phyloP scores from a whole-genome alignment of 2,888 invertebrate genomes.

The Meganola albula region DNA sequence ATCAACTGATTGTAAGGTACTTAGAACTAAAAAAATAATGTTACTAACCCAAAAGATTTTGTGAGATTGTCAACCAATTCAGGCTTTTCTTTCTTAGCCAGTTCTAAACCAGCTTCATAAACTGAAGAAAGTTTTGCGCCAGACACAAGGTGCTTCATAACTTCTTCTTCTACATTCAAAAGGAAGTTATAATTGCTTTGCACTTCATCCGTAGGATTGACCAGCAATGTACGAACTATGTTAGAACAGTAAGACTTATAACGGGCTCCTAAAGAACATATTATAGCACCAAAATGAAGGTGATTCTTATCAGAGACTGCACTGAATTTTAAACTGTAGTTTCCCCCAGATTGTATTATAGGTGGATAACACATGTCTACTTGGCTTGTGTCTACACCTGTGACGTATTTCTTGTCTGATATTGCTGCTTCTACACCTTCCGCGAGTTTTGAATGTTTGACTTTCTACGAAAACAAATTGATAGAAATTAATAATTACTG shows the following conservation, averaged over 20 bases:
- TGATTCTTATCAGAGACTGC: conserved; percentile 95
- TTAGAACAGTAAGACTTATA: conserved; percentile 99
- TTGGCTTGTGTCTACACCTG: conserved; percentile 91
- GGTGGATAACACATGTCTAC: conserved; percentile 99
- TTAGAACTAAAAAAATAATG: no score
- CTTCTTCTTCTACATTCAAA: conserved; percentile 91
- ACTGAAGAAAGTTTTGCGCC: conserved; percentile 91
- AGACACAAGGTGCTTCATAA: conserved; percentile 89
- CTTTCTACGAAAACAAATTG: conserved; percentile 82
- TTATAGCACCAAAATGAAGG: conserved; percentile 96
- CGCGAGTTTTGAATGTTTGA: conserved; percentile 95
- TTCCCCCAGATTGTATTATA: conserved; percentile 99
- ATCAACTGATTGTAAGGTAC: no score
- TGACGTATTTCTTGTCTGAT: conserved; percentile 96
- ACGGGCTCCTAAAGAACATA: conserved; percentile 95
- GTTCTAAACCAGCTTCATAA: conserved; percentile 88
- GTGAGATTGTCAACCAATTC: conserved; percentile 92
- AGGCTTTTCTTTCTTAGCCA: conserved; percentile 92
- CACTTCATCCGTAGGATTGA: conserved; percentile 90
- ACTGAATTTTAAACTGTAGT: conserved; percentile 97
- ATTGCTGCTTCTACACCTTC: conserved; percentile 96
- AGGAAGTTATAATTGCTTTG: conserved; percentile 96
- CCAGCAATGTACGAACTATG: conserved; percentile 95
- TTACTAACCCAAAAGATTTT: conserved; percentile 89
- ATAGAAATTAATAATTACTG: background rate